Evolutionary conservation across 2,888 invertebrate species (phyloP).

Genomic region (Nemurella pictetii): DNA sequence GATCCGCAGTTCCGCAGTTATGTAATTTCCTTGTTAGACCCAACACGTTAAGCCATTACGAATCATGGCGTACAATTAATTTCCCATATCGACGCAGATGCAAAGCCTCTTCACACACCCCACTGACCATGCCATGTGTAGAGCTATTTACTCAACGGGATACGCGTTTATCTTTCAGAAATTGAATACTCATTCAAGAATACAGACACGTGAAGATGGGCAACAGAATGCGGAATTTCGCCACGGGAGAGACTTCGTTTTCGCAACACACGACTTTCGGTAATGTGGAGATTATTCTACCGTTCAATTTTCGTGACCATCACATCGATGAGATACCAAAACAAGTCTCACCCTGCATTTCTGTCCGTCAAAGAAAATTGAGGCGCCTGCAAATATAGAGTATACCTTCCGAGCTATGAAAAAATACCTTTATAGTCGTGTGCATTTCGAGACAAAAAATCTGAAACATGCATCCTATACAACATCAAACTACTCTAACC

Average conservation of each 20-base stretch:
- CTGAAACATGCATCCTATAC: too few species aligned
- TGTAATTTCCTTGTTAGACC: too few species aligned
- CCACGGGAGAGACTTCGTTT: neutral
- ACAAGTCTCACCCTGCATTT: too few species aligned
- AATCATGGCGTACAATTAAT: neutral
- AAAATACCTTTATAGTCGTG: too few species aligned
- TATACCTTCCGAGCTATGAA: too few species aligned
- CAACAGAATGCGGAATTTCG: neutral
- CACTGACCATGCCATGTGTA: neutral
- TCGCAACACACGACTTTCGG: neutral
- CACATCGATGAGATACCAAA: neutral
- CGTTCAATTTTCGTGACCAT: neutral
- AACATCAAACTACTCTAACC: too few species aligned
- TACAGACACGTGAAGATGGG: neutral
- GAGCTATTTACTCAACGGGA: neutral
- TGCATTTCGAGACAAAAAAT: too few species aligned
- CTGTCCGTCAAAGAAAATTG: too few species aligned
- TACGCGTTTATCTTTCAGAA: neutral
- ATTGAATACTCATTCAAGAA: neutral
- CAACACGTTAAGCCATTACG: too few species aligned
- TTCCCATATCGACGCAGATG: neutral
- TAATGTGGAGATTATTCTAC: neutral
- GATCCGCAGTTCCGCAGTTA: too few species aligned
- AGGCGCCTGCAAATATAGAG: too few species aligned
- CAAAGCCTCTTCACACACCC: neutral